Base-by-base conservation (phyloP, 1,140 invertebrate species). In the Pomacea maculata region DNA sequence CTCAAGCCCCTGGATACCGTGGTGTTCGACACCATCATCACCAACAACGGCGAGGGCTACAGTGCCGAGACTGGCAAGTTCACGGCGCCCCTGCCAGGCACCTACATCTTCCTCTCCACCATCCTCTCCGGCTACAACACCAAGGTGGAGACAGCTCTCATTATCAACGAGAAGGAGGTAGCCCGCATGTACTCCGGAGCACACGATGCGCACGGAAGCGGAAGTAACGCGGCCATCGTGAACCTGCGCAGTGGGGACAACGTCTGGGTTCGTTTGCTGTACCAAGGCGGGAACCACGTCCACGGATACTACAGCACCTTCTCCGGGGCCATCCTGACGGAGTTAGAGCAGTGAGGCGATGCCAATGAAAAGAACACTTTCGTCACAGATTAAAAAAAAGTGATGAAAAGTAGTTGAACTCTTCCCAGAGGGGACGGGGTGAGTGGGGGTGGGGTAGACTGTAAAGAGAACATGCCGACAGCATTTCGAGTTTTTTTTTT, bases 301-400 rank as follows among this genome's bases (percentile, higher is more conserved):
- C 84, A 85, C 74, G 84, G 84, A 52, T 83, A 83, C 75, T 85
- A 85, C 83, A 85, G 83, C 80, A 84, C 82, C 15, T 86, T 86
- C 74, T 83, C 82, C 11, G 83, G 81, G 14, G 82, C 82, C 70
- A 77, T 84, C n/a, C 65, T 86, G 7, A 72, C 67, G 8, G 25
- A 75, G 25, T 55, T 55, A 57, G 75, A 71, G 45, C 67, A 77
- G 67, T 76, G 29, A 73, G 68, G 17, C 63, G 2, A 67, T 34
- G 57, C 1, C 52, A 76, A 17, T 12, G n/a, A 64, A 7, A 64
- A 19, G 11, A 61, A 14, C 57, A 14, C 9, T 45, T 45, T 45
- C 34, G 34, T 45, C 34, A 45, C 34, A 45, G 34, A 45, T 25
- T 25, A 25, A 45, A 45, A 45, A 45, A 45, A 2, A 45, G 34